Percentiles rank a stretch among this genome's conserved stretches.
Evolutionary conservation across 2,888 invertebrate species (phyloP).

Genomic region (Microplitis deprimator): DNA sequence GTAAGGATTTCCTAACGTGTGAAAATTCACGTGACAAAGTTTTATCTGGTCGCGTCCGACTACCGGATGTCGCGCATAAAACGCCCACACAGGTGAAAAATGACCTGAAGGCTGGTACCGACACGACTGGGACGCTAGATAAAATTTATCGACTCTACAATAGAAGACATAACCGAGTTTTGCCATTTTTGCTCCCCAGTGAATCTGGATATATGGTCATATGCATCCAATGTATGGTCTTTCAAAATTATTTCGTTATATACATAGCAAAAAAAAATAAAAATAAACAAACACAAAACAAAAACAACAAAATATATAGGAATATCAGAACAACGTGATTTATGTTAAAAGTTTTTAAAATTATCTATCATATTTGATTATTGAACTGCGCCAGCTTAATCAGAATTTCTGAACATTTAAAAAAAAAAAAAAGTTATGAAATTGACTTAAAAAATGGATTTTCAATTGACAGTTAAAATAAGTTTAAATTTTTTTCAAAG

Average conservation of each 20-base stretch:
- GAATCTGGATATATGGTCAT: conserved; percentile 2
- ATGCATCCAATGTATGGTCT: conserved; percentile 7
- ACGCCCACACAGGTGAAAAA: conserved; percentile 42
- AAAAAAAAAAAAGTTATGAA: not conserved
- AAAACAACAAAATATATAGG: not conserved
- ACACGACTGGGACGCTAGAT: conserved; percentile 32
- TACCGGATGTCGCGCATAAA: conserved; percentile 40
- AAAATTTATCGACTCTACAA: conserved; percentile 37
- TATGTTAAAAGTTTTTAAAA: not conserved
- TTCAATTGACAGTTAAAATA: not conserved
- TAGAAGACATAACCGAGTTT: conserved; percentile 7
- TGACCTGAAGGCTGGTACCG: conserved; percentile 37
- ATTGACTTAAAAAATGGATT: not conserved
- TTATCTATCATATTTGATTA: not conserved
- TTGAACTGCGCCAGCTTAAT: not conserved
- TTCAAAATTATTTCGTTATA: conserved; percentile 10
- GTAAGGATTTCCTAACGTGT: conserved; percentile 21
- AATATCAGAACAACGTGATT: not conserved
- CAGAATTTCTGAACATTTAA: not conserved
- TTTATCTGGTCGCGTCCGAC: conserved; percentile 40
- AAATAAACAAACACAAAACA: not conserved
- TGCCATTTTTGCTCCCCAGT: conserved; percentile 2
- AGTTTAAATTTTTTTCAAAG: not conserved
- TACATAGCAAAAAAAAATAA: not conserved
- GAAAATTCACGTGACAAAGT: conserved; percentile 38